Conservation (phyloP, 2,888 invertebrate genomes). For the Hypomecis punctinalis region DNA sequence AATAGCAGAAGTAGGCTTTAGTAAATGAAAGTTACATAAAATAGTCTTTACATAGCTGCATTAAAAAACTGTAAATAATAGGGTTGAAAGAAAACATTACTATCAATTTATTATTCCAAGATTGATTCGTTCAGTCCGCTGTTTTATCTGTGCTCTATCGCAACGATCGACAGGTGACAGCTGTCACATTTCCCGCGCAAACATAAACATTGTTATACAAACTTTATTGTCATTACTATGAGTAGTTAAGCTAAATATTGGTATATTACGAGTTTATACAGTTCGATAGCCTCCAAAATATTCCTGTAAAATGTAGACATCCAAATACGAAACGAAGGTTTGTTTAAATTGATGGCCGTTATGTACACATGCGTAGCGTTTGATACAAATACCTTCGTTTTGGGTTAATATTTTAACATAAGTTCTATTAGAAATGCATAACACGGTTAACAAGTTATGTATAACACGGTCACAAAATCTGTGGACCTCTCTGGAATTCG, state of each 20-base stretch:
- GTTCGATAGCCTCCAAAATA: background rate
- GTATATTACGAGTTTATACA: slow-evolving; percentile 8
- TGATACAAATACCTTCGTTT: too few species aligned
- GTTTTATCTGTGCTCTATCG: slow-evolving; percentile 11
- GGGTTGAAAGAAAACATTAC: background rate
- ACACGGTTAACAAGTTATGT: too few species aligned
- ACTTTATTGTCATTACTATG: slow-evolving; percentile 35
- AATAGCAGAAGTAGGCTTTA: too few species aligned
- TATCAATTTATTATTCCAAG: background rate
- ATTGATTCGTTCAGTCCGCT: background rate
- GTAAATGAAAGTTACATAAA: too few species aligned
- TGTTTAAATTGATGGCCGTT: background rate
- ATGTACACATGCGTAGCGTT: background rate
- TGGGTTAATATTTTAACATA: too few species aligned
- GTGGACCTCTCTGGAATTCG: too few species aligned
- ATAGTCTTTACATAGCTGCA: too few species aligned
- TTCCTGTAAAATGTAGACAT: background rate
- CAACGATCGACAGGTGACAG: slow-evolving; percentile 23
- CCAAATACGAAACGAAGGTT: background rate
- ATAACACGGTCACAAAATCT: too few species aligned
- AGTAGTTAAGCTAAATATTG: slow-evolving; percentile 9
- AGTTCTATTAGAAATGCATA: too few species aligned
- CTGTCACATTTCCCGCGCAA: slow-evolving; percentile 63
- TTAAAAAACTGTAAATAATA: too few species aligned
- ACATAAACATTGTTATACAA: slow-evolving; percentile 53